These are phyloP conservation scores for Drosophila pandora DNA, from an alignment of 1,140 invertebrate genomes.

Conservation along the genomic window DNA sequence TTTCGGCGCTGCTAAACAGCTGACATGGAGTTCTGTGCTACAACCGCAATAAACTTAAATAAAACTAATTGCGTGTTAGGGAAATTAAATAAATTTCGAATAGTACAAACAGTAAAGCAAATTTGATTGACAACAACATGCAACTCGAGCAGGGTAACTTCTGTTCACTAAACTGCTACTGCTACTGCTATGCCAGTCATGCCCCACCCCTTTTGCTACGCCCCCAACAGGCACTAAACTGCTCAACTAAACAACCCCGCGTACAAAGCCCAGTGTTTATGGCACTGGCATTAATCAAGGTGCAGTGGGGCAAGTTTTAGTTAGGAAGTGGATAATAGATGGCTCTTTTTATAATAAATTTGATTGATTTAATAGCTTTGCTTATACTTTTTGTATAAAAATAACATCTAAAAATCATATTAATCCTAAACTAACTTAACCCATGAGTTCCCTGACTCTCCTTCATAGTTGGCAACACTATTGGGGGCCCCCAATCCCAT, in stretches of 20 bases:
- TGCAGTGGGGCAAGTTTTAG: neutral
- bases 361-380: too few relatives aligned
- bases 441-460: too few relatives aligned
- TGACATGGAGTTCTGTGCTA: constrained; percentile 57
- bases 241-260: constrained; percentile 74
- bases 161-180: neutral
- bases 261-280: constrained; percentile 61
- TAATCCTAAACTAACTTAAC: neutral
- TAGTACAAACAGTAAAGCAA: constrained; percentile 78
- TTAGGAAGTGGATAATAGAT: too few relatives aligned
- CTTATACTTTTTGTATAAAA: neutral
- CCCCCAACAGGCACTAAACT: constrained; percentile 41
- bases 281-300: constrained; percentile 69
- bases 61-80: constrained; percentile 82
- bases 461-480: constrained; percentile 4
- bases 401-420: neutral
- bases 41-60: constrained; percentile 82
- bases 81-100: constrained; percentile 82
- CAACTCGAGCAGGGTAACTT: constrained; percentile 49
- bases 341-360: too few relatives aligned
- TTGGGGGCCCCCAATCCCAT: constrained; percentile 2
- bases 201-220: neutral
- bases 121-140: constrained; percentile 82
- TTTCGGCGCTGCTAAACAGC: constrained; percentile 64
- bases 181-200: too few relatives aligned